Conservation (phyloP, 2,113 vertebrate species). For the Saguinus imperator region DNA sequence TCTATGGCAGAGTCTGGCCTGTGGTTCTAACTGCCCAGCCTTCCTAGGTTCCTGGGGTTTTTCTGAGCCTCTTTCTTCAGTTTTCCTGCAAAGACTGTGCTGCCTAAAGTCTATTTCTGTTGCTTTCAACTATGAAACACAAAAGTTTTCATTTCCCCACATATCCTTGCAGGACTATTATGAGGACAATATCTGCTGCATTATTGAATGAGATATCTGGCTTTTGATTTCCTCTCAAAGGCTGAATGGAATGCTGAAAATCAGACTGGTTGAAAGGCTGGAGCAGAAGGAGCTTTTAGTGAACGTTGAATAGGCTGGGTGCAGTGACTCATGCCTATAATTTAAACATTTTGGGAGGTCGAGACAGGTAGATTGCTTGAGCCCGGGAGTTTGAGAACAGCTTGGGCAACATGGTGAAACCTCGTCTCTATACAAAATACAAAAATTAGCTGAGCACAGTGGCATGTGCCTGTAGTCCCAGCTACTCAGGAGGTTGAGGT, state of each 20-base stretch:
- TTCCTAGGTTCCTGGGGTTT: rapidly evolving
- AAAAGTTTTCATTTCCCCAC: neutral
- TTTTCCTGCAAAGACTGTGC: neutral
- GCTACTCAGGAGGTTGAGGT: too few relatives aligned
- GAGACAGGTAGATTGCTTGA: too few relatives aligned
- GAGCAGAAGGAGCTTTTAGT: neutral
- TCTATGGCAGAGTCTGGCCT: neutral
- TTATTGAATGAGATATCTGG: neutral
- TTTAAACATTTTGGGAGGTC: too few relatives aligned
- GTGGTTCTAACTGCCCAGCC: neutral
- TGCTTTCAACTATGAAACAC: neutral
- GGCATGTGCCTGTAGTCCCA: too few relatives aligned
- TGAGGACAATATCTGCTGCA: neutral
- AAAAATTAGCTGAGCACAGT: too few relatives aligned
- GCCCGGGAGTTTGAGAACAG: too few relatives aligned
- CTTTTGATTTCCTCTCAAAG: neutral
- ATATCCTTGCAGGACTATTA: neutral
- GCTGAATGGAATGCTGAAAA: neutral
- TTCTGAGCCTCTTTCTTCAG: neutral
- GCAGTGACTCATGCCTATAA: too few relatives aligned
- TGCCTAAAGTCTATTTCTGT: neutral
- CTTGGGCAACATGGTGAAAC: too few relatives aligned
- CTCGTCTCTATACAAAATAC: too few relatives aligned
- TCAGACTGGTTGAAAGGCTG: neutral
- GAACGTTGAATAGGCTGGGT: neutral